Evolutionary conservation across 2,797 vertebrate genomes (phyloP).

Genomic region (Takifugu rubripes): DNA sequence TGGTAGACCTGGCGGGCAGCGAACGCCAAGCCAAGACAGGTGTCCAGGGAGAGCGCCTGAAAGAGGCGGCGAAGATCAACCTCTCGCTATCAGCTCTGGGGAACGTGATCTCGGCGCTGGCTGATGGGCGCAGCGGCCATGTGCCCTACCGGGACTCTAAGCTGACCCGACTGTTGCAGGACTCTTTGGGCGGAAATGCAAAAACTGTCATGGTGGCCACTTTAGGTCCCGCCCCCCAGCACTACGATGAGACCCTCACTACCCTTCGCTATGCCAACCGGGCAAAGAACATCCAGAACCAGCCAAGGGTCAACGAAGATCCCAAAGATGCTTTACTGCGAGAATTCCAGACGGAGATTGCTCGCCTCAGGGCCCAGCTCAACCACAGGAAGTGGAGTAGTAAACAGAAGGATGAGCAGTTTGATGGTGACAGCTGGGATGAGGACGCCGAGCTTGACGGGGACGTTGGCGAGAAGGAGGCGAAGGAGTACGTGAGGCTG

Average conservation of each 20-base stretch:
- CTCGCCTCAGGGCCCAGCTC: constrained; percentile 91
- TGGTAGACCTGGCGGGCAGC: constrained; percentile 94
- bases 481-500: constrained; percentile 84
- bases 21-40: constrained; percentile 90
- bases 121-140: constrained; percentile 88
- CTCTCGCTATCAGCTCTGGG: constrained; percentile 92
- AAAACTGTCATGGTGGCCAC: constrained; percentile 98
- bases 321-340: constrained; percentile 93
- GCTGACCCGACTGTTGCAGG: constrained; percentile 91
- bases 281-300: constrained; percentile 98
- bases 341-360: constrained; percentile 93
- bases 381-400: constrained; percentile 81
- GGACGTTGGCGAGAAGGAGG: constrained; percentile 82
- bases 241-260: constrained; percentile 92
- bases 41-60: constrained; percentile 86
- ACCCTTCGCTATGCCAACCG: constrained; percentile 94
- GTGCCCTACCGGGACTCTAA: constrained; percentile 97
- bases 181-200: constrained; percentile 95
- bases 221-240: constrained; percentile 85
- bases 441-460: constrained; percentile 63
- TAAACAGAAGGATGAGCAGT: constrained; percentile 80
- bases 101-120: constrained; percentile 92
- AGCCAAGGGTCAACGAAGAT: constrained; percentile 93
- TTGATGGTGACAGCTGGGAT: constrained; percentile 65
- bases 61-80: constrained; percentile 97